Percentiles rank a stretch among this genome's conserved stretches.
Evolutionary conservation across 2,888 invertebrate species (phyloP).

Genomic region (Caenorhabditis drosophilae): DNA sequence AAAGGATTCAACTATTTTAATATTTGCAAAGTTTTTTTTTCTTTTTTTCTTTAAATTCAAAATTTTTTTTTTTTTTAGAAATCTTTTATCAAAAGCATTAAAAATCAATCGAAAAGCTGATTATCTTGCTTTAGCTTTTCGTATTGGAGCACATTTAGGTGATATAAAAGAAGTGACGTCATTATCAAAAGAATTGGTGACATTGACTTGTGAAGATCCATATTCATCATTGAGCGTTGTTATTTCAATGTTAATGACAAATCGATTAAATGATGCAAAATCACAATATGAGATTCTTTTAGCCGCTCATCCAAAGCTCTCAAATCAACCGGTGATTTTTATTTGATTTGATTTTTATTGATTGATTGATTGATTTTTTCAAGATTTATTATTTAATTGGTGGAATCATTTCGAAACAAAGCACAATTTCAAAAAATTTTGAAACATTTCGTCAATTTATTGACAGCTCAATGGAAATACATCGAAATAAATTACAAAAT

Average conservation of each 20-base stretch:
- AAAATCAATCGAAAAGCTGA: slow-evolving; percentile 39
- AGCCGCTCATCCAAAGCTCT: slow-evolving; percentile 76
- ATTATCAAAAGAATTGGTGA: slow-evolving; percentile 34
- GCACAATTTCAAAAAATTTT: slow-evolving; percentile 34
- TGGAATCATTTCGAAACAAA: slow-evolving; percentile 35
- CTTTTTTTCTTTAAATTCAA: background rate
- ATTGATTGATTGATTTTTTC: slow-evolving; percentile 2
- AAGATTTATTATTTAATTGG: slow-evolving; percentile 41
- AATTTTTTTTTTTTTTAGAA: slow-evolving; percentile 35
- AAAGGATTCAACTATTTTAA: slow-evolving; percentile 16
- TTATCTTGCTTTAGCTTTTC: slow-evolving; percentile 39
- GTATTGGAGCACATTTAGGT: slow-evolving; percentile 37
- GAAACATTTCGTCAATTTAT: slow-evolving; percentile 37
- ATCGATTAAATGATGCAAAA: slow-evolving; percentile 74
- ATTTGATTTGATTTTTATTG: no score
- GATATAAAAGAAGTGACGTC: slow-evolving; percentile 33
- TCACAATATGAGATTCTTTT: slow-evolving; percentile 86
- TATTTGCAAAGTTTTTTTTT: slow-evolving; percentile 13
- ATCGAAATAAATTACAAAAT: slow-evolving; percentile 19
- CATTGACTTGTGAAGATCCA: slow-evolving; percentile 35
- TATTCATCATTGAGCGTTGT: slow-evolving; percentile 24
- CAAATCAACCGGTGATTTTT: slow-evolving; percentile 57
- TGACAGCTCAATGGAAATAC: slow-evolving; percentile 29
- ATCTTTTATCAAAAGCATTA: slow-evolving; percentile 49
- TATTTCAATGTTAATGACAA: slow-evolving; percentile 41